Evolutionary conservation across 1,140 invertebrate species (phyloP), one percentile per base, ranked within the genome.

Genomic region (Cydia fagiglandana): DNA sequence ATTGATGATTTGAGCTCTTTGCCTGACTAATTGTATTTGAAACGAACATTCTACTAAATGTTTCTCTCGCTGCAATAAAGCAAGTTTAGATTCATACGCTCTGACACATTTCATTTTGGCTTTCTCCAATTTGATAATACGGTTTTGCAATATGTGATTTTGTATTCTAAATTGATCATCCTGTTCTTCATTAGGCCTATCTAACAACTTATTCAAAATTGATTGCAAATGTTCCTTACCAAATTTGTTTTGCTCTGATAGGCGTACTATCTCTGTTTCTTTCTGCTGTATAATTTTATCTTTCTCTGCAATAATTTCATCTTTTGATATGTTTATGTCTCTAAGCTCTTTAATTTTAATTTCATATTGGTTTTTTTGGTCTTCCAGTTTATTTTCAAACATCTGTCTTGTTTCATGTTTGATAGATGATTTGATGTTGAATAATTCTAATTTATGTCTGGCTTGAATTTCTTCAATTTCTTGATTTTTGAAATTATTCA

Each of bases 11-110:
- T 88, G 86, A 70, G 86, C 83, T 64, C 86, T 85, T 76, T 92
- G 89, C 77, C 85, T 86, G 4, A 88, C 78, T 41, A 90, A 61
- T 76, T 91, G 88, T 13, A 91, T 78, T 76, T 90, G 90, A 20
- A 91, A 76, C 1, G 88, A 85, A 75, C 86, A 88, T 73, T 91
- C 88, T 1, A 83, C 78, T 56, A 89, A 84, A 79, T 90, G 83
- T 75, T 90, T 91, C 34, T 92, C 87, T 74, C 83, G 76, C 73
- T 89, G 85, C 20, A 90, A 76, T 56, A 82, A 79, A 38, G 81
- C 80, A 74, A 91, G 24, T 80, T 88, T 90, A n/a, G 80, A 74
- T 80, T 92, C 88, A 73, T 85, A 92, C 5, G 81, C 68, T 75
- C 83, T 88, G 0, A 73, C 73, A 53, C 74, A 85, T 80, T 89